Conservation (phyloP, 1,140 invertebrate species). For the Fopius arisanus region DNA sequence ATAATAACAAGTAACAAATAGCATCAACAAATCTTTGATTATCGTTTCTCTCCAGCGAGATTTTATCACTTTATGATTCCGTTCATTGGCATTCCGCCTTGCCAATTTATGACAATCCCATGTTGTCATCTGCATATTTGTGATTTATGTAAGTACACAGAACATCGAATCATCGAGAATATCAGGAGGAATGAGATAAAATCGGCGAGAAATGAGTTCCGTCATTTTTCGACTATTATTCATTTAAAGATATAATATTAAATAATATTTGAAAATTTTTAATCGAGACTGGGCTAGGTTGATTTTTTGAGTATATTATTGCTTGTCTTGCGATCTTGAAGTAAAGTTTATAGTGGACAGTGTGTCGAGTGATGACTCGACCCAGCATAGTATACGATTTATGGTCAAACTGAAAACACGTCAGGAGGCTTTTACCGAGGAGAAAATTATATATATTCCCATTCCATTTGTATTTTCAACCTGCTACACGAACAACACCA, state of each 20-base stretch:
- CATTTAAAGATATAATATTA: too few species aligned
- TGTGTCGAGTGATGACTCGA: conserved; percentile 33
- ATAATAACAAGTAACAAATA: conserved; percentile 18
- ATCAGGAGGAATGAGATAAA: neutral
- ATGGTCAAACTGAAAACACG: conserved; percentile 26
- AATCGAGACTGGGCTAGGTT: too few species aligned
- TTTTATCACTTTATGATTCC: neutral
- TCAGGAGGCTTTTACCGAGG: neutral
- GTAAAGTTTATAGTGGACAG: conserved; percentile 35
- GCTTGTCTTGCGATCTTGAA: conserved; percentile 16
- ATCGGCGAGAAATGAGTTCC: neutral
- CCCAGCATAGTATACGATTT: conserved; percentile 36
- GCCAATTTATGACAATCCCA: neutral
- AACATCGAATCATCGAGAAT: neutral
- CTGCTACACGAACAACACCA: neutral
- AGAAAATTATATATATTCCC: conserved; percentile 10
- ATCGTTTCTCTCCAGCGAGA: neutral
- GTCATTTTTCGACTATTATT: neutral
- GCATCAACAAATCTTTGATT: neutral
- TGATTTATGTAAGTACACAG: neutral
- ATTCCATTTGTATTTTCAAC: conserved; percentile 8
- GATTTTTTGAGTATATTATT: neutral
- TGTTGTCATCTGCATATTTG: neutral
- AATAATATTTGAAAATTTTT: too few species aligned
- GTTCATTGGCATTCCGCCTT: neutral